These are phyloP conservation scores for Euborellia annulipes DNA, from an alignment of 1,140 invertebrate species.

Conservation along the genomic window DNA sequence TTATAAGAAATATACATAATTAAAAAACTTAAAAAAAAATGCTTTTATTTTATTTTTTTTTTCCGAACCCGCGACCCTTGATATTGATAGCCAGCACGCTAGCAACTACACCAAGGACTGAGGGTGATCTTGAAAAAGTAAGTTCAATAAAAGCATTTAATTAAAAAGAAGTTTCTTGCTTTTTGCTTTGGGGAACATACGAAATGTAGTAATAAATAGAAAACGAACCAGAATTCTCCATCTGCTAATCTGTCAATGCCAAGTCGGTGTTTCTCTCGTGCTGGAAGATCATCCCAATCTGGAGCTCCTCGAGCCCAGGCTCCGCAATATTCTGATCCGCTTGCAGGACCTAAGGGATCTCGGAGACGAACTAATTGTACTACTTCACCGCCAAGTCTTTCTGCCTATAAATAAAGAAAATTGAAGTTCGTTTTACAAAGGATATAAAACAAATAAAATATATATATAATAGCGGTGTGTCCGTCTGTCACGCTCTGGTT, in stretches of 20 bases:
- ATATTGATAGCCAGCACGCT: no score
- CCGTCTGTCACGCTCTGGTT: no score
- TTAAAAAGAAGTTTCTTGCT: neutral
- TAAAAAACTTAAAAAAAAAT: no score
- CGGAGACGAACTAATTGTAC: constrained; percentile 55
- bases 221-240: constrained; percentile 65
- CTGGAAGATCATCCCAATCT: constrained; percentile 60
- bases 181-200: no score
- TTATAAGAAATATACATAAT: no score
- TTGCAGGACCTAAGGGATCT: constrained; percentile 44
- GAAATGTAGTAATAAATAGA: no score
- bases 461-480: no score
- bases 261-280: constrained; percentile 53
- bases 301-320: constrained; percentile 50
- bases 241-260: constrained; percentile 45
- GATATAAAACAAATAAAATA: neutral
- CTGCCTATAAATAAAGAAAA: constrained; percentile 33
- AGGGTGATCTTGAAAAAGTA: neutral
- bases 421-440: neutral
- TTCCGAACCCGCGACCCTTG: no score
- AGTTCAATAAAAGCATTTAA: neutral
- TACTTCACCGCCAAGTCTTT: constrained; percentile 53
- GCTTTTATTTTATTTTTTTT: no score
- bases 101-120: no score
- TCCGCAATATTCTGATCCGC: constrained; percentile 48